Percentiles rank a stretch among this genome's conserved stretches.
phyloP scores from a whole-genome alignment of 2,888 invertebrate genomes.

The Tenthredo notha region DNA sequence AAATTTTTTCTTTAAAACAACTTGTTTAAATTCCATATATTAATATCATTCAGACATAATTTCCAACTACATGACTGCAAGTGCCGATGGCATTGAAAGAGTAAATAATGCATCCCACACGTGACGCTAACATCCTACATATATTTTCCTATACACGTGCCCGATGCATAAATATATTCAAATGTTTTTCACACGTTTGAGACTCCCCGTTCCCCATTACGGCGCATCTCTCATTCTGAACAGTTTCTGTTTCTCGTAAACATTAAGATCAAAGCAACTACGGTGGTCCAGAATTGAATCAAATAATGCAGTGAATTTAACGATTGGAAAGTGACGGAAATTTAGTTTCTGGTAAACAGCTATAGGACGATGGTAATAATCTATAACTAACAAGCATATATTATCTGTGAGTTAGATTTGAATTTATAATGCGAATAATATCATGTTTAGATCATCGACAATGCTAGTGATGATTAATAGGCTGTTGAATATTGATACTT shows the following conservation, averaged over 20 bases:
- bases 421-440: background rate
- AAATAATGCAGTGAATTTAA: background rate
- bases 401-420: background rate
- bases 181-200: slow-evolving; percentile 28
- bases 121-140: slow-evolving; percentile 32
- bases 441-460: slow-evolving; percentile 8
- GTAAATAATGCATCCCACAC: slow-evolving; percentile 49
- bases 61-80: slow-evolving; percentile 16
- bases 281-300: slow-evolving; percentile 47
- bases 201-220: background rate
- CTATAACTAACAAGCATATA: background rate
- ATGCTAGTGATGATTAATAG: background rate
- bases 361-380: background rate
- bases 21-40: slow-evolving; percentile 5
- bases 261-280: slow-evolving; percentile 47
- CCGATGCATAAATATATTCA: slow-evolving; percentile 43
- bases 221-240: slow-evolving; percentile 27
- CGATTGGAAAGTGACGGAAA: slow-evolving; percentile 5
- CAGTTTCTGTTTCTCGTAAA: slow-evolving; percentile 41
- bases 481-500: background rate
- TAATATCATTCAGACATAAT: slow-evolving; percentile 17
- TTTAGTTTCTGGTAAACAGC: background rate
- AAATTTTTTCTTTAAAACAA: background rate
- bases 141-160: slow-evolving; percentile 1
- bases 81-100: slow-evolving; percentile 45